These are phyloP conservation scores for Etia nguti DNA, from an alignment of 2,113 vertebrate species.

Conservation along the genomic window DNA sequence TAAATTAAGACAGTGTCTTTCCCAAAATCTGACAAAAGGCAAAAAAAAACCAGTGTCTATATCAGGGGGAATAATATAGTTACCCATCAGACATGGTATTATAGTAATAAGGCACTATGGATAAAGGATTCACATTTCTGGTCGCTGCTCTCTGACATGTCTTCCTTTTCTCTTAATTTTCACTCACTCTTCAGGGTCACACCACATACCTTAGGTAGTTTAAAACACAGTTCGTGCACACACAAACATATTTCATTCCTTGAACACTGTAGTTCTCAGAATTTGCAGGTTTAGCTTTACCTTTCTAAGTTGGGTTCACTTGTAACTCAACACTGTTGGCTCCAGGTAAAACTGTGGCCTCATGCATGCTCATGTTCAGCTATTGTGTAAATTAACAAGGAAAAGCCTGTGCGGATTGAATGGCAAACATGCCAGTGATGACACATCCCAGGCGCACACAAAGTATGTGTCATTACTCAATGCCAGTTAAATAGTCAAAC, in stretches of 20 bases:
- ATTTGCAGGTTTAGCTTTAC: conserved; percentile 45
- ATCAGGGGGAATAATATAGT: conserved; percentile 12
- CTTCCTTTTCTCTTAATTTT: not conserved
- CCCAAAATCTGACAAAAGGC: conserved; percentile 48
- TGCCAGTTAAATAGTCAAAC: conserved; percentile 42
- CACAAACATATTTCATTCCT: conserved; percentile 17
- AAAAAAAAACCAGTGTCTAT: conserved; percentile 2
- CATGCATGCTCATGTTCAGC: conserved; percentile 68
- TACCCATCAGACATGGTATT: conserved; percentile 17
- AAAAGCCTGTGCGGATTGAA: conserved; percentile 68
- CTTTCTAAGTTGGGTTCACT: conserved; percentile 54
- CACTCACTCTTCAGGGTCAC: not conserved
- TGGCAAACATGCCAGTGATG: conserved; percentile 76
- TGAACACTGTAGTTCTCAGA: conserved; percentile 10
- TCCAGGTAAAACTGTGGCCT: conserved; percentile 68
- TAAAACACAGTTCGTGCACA: not conserved
- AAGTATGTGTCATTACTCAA: conserved; percentile 68
- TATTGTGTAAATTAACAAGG: conserved; percentile 75
- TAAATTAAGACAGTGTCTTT: conserved; percentile 53
- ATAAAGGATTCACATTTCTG: conserved; percentile 19
- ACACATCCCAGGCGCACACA: conserved; percentile 62
- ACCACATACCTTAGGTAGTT: not conserved
- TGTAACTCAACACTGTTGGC: conserved; percentile 72
- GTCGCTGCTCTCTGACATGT: conserved; percentile 3
- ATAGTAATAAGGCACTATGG: not conserved